Percentiles rank a stretch among this genome's conserved stretches.
These are phyloP conservation scores for Trachelus iudaicus DNA, from an alignment of 2,888 invertebrate species.

Conservation along the genomic window DNA sequence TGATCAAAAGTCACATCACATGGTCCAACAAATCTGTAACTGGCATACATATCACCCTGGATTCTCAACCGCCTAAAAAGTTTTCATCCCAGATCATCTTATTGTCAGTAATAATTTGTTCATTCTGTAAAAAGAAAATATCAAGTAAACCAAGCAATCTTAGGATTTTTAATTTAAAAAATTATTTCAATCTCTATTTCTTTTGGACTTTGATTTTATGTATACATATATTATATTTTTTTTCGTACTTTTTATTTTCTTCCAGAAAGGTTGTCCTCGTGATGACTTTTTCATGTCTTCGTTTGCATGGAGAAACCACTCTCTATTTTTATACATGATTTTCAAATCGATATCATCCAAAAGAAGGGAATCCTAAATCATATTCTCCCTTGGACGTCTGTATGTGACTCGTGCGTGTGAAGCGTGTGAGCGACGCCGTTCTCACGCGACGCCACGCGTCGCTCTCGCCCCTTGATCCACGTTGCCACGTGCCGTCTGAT, in stretches of 20 bases:
- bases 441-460: slow-evolving; percentile 61
- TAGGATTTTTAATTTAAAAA: too few species aligned
- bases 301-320: too few species aligned
- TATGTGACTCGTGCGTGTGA: slow-evolving; percentile 30
- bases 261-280: too few species aligned
- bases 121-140: neutral
- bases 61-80: neutral
- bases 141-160: too few species aligned
- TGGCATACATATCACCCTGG: neutral
- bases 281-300: neutral
- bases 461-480: slow-evolving; percentile 28
- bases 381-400: neutral
- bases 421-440: slow-evolving; percentile 63
- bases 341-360: neutral
- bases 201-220: neutral
- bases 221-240: too few species aligned
- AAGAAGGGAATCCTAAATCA: neutral
- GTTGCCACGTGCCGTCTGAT: slow-evolving; percentile 50
- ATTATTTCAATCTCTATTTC: neutral
- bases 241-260: too few species aligned
- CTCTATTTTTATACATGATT: neutral
- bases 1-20: neutral
- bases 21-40: neutral
- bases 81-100: neutral
- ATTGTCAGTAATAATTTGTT: neutral